Base-by-base conservation (phyloP, 2,113 vertebrate genomes). In the Fukomys damarensis region DNA sequence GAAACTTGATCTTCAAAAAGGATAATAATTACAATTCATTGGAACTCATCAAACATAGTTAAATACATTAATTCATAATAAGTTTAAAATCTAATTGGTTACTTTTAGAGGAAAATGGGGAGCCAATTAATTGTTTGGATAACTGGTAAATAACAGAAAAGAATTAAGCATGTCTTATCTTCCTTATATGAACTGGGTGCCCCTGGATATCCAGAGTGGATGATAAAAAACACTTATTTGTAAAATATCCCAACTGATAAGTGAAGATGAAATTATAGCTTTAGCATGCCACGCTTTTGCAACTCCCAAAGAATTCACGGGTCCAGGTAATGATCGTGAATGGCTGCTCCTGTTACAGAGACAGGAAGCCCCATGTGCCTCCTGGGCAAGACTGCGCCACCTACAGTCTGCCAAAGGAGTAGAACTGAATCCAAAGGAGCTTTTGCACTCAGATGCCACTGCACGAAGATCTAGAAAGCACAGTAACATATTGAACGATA, bases 61-160 rank as follows among this genome's bases (percentile, higher is more conserved):
- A 66, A 95, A 66, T 80, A 63, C 20, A 74, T 32, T 83, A 65
- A 92, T 52, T 93, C 63, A 91, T 92, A 81, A 70, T 88, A 61
- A 86, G 19, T 86, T 74, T 94, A 65, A 66, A 93, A 66, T 93
- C 30, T 38, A 91, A 83, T 41, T 96, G 16, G 63, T 93, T 85
- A 86, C 41, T 92, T 92, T 26, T 46, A 65, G 30, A 91, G 26
- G 58, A 92, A 87, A 84, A 63, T 3, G 19, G 35, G 43, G 14
- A 74, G 81, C 13, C 46, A 54, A 52, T 66, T 35, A 86, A 10
- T 58, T 85, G 46, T 52, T 63, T 46, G 63, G 68, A 92, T 35
- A 88, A 59, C 1, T 68, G 61, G 32, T 79, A 79, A 83, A 76
- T 66, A 79, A 72, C 59, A 20, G 16, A 22, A 93, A 95, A 87